Base-by-base conservation (phyloP, 2,888 invertebrate species). In the Yponomeuta malinellus region DNA sequence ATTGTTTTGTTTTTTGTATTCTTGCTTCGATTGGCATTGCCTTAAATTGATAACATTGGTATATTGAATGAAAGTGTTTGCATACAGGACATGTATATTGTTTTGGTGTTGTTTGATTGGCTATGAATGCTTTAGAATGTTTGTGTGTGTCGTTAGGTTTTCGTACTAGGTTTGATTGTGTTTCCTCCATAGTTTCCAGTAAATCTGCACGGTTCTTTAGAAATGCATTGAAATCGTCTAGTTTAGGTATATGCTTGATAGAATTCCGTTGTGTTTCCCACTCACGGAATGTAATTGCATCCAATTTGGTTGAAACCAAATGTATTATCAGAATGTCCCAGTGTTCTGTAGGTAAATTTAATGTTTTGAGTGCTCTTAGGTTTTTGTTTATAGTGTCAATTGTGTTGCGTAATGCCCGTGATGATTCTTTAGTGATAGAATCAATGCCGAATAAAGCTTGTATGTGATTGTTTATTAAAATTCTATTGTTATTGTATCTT, bases 21-120 rank as follows among this genome's bases (percentile, higher is more conserved):
- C 74, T 48, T 9, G 68, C 31, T 59, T 72, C 70, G 10, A 74
- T 68, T 29, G 74, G 68, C 37, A 76, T 33, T 2, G 70, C 65
- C 65, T 75, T 73, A 64, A 75, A 76, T 68, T 71, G 71, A 29
- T 37, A 37, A 67, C 76, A 76, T 70, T 65, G 72, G 69, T 72
- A 74, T 23, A 74, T 67, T 8, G 71, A 52, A 64, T 74, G 74
- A 10, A 12, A 10, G 33, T 69, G 43, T 33, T 73, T 71, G 63
- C 72, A 72, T 5, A 72, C 48, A 65, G 72, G 71, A 70, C 72
- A 72, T 48, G 52, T 23, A 29, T 64, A 29, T 70, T 70, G 69
- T 67, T 63, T 66, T 33, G 31, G 29, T 33, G 48, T 23, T 43
- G 59, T 37, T 63, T 68, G 31, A 70, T 70, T 72, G 15, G 37